Conservation (phyloP, 1,140 invertebrate genomes). For the Oedothorax gibbosus region DNA sequence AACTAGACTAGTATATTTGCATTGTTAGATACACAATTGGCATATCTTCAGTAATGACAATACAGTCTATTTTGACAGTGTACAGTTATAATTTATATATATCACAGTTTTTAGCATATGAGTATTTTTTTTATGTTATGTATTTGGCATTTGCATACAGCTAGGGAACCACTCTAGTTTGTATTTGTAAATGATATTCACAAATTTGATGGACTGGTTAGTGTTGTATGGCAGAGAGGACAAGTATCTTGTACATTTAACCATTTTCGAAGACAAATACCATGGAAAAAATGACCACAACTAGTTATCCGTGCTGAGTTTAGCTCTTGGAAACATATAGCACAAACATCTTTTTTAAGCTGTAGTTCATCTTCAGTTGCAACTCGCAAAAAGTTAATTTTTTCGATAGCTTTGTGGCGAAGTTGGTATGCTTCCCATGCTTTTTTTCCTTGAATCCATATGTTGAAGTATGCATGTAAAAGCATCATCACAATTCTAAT, state of each 20-base stretch:
- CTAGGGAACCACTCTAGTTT: not conserved
- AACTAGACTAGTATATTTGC: too few relatives aligned
- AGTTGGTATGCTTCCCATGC: conserved; percentile 96
- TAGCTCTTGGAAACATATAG: conserved; percentile 96
- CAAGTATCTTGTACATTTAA: conserved; percentile 83
- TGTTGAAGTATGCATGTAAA: conserved; percentile 97
- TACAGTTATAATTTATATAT: too few relatives aligned
- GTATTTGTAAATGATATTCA: conserved; percentile 65
- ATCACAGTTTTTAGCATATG: too few relatives aligned
- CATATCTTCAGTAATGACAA: too few relatives aligned
- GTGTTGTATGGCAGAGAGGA: conserved; percentile 73
- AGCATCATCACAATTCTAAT: conserved; percentile 93
- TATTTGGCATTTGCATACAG: too few relatives aligned
- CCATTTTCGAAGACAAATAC: conserved; percentile 95
- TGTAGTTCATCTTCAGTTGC: conserved; percentile 83
- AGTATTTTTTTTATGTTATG: too few relatives aligned
- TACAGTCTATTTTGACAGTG: too few relatives aligned
- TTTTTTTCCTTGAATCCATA: conserved; percentile 91
- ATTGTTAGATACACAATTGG: too few relatives aligned
- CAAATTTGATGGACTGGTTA: too few relatives aligned
- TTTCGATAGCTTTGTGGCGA: conserved; percentile 89
- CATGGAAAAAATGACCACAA: conserved; percentile 95
- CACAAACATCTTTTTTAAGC: conserved; percentile 89
- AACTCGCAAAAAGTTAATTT: conserved; percentile 89
- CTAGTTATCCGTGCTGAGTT: conserved; percentile 90